A percentile compares a stretch with the other conserved stretches of the same genome.
These are phyloP conservation scores for Lagria hirta DNA, from an alignment of 2,888 invertebrate species.

Conservation along the genomic window DNA sequence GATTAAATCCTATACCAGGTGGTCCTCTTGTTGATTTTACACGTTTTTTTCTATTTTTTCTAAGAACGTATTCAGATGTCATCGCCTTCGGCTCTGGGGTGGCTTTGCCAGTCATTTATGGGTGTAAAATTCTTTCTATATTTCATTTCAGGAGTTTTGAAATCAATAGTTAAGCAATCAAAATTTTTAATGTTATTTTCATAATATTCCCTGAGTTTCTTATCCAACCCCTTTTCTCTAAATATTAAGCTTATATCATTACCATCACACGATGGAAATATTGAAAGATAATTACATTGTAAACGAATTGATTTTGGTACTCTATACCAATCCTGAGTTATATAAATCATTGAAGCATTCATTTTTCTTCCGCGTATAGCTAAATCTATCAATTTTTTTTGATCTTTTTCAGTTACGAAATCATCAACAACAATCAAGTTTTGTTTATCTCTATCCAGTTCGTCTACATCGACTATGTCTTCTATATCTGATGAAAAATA, in stretches of 20 bases:
- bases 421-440: conserved; percentile 6
- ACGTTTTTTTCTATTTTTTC: conserved; percentile 16
- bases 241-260: no score
- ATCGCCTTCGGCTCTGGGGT: conserved; percentile 4
- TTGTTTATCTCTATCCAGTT: conserved; percentile 7
- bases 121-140: conserved; percentile 10
- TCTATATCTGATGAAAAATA: conserved; percentile 11
- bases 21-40: conserved; percentile 16
- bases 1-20: conserved; percentile 14
- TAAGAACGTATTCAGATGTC: conserved; percentile 15
- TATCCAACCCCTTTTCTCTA: conserved; percentile 4
- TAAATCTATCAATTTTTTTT: background rate
- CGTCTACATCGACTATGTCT: conserved; percentile 10
- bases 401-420: conserved; percentile 1
- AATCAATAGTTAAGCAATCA: conserved; percentile 9
- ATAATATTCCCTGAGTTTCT: conserved; percentile 7
- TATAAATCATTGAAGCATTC: no score
- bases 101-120: conserved; percentile 9
- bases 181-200: conserved; percentile 7
- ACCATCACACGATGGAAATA: no score
- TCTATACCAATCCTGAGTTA: no score
- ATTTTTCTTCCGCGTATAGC: no score
- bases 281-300: no score
- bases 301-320: background rate
- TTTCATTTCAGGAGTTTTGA: conserved; percentile 10